Base-by-base conservation (phyloP, 2,113 vertebrate species). In the Microcebus ravelobensis region DNA sequence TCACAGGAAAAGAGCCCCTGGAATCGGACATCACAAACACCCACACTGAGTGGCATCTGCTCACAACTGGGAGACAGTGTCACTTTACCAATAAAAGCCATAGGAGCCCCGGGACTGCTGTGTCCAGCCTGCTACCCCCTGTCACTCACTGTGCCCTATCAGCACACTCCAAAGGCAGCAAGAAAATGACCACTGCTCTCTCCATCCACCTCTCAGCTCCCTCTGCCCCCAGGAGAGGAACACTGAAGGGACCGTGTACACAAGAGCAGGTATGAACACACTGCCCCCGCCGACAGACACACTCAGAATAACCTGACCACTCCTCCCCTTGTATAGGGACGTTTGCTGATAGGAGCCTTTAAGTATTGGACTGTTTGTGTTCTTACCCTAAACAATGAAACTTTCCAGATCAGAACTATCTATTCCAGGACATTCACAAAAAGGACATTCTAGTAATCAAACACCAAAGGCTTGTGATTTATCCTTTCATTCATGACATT, bases 271-370 rank as follows among this genome's bases (percentile, higher is more conserved):
- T 14, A 1, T 1, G 31, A 10, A 25, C 6, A 15, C 8, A 48
- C 3, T 20, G 8, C 0, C 0, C 34, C n/a, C 20, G 55, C 1
- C 8, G 57, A n/a, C 2, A 23, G 1, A 1, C 3, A 18, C 8
- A 2, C 39, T 61, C 12, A n/a, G 25, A 10, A 48, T 2, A 4
- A 15, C 45, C 34, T 59, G 27, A 36, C 6, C 9, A 2, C 52
- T 8, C 42, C 52, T 65, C 7, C 27, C 36, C 45, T 55, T 81
- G 17, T 6, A 34, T 20, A 14, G 21, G 5, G 57, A 34, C 13
- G 27, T 36, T 29, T 17, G 27, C 5, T 11, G 21, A 65, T 10
- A 57, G 4, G 15, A 61, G 55, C n/a, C 27, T 86, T 81, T 12
- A 48, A 3, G 17, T 67, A 29, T 0, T 17, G 34, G 8, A 8